These are phyloP conservation scores for Dipodomys stephensi DNA, from an alignment of 2,113 vertebrate genomes.

Conservation along the genomic window DNA sequence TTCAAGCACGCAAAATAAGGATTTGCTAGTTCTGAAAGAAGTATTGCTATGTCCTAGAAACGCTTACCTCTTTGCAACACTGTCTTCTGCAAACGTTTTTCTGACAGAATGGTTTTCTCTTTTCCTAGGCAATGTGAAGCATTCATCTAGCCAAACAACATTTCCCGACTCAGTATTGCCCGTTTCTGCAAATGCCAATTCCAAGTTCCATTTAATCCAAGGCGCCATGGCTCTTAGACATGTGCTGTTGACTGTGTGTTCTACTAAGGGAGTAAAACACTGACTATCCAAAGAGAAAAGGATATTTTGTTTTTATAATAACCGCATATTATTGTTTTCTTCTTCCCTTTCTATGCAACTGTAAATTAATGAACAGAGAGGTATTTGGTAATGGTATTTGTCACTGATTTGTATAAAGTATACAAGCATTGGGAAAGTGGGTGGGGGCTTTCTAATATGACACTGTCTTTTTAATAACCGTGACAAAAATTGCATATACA, in stretches of 20 bases:
- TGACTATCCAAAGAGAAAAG: conserved; percentile 95
- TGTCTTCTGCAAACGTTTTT: background rate
- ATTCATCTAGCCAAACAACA: conserved; percentile 43
- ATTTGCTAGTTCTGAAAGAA: background rate
- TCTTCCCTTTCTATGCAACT: conserved; percentile 98
- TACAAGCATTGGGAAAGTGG: conserved; percentile 86
- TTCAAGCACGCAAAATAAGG: background rate
- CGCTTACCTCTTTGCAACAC: background rate
- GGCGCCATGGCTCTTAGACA: conserved; percentile 80
- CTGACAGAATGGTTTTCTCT: conserved; percentile 44
- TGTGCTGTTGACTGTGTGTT: conserved; percentile 74
- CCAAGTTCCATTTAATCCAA: conserved; percentile 75
- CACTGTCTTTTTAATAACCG: conserved; percentile 85
- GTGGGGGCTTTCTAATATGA: conserved; percentile 89
- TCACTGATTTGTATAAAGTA: conserved; percentile 93
- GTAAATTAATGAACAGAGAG: conserved; percentile 95
- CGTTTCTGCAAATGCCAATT: conserved; percentile 74
- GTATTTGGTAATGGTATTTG: conserved; percentile 89
- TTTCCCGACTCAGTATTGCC: conserved; percentile 78
- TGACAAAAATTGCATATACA: conserved; percentile 81
- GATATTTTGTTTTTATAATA: conserved; percentile 90
- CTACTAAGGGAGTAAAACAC: conserved; percentile 85
- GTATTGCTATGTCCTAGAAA: background rate
- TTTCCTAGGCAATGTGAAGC: conserved; percentile 87
- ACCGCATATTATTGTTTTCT: conserved; percentile 86